A percentile compares a stretch with the other conserved stretches of the same genome.
Conservation (phyloP, 2,113 vertebrate species). For the Alethe castanea region DNA sequence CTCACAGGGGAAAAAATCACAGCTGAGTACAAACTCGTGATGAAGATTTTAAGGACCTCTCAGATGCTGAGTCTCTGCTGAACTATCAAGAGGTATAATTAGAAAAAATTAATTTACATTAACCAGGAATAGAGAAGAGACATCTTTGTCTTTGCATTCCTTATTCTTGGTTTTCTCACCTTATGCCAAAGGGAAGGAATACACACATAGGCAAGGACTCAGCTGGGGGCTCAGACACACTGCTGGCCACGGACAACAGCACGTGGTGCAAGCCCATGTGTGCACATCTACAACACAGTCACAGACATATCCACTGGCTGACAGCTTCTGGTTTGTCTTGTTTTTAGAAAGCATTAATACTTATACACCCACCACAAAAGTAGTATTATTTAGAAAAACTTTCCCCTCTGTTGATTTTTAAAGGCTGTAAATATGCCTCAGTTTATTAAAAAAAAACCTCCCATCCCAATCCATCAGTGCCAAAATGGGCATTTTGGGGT, state of each 20-base stretch:
- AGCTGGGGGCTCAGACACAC: neutral
- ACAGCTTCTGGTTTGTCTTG: neutral
- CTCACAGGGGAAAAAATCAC: neutral
- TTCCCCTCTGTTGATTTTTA: neutral
- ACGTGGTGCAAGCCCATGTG: neutral
- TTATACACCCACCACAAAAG: neutral
- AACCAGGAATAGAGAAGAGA: neutral
- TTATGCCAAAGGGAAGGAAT: neutral
- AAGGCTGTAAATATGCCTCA: neutral
- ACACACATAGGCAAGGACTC: neutral
- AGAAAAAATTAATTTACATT: neutral
- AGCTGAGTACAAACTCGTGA: neutral
- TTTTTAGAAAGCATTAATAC: neutral
- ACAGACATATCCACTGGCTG: neutral
- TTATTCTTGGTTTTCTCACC: neutral
- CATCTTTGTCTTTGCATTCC: neutral
- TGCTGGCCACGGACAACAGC: neutral
- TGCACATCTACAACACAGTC: neutral
- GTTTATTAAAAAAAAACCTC: neutral
- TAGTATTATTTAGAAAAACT: neutral
- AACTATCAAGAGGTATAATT: neutral
- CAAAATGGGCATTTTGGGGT: neutral
- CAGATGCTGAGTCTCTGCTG: neutral
- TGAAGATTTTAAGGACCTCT: neutral
- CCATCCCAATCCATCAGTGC: neutral